Evolutionary conservation across 2,888 invertebrate genomes (phyloP).

Genomic region (Rhingia rostrata): DNA sequence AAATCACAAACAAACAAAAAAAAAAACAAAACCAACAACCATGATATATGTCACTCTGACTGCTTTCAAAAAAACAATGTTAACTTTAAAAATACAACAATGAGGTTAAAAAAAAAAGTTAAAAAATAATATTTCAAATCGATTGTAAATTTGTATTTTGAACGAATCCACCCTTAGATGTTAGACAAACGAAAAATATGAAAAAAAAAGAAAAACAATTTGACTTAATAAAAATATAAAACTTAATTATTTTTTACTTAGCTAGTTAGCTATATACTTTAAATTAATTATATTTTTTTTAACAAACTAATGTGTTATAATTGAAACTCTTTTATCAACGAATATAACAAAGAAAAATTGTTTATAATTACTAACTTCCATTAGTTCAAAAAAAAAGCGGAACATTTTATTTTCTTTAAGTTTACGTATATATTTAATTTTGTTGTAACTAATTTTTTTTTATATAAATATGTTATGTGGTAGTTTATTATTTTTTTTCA

Average conservation of each 20-base stretch:
- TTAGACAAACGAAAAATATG: conserved; percentile 55
- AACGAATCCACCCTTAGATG: conserved; percentile 75
- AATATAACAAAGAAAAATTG: conserved; percentile 50
- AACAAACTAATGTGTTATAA: conserved; percentile 44
- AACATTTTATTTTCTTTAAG: conserved; percentile 19
- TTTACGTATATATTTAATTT: conserved; percentile 36
- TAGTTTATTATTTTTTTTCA: background rate
- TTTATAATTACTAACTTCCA: conserved; percentile 43
- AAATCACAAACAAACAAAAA: conserved; percentile 57
- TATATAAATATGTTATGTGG: background rate
- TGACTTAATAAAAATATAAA: conserved; percentile 39
- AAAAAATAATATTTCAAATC: conserved; percentile 61
- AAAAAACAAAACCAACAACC: conserved; percentile 40
- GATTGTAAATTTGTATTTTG: conserved; percentile 75
- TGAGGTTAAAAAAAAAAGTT: conserved; percentile 33
- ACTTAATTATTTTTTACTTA: conserved; percentile 65
- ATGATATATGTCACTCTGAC: conserved; percentile 69
- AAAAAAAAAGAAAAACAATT: conserved; percentile 51
- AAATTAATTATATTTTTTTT: conserved; percentile 66
- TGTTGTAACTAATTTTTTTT: conserved; percentile 30
- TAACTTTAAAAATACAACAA: conserved; percentile 41
- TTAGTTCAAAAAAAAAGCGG: conserved; percentile 26
- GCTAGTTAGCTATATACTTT: conserved; percentile 72
- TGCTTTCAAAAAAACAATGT: conserved; percentile 58
- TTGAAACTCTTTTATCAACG: conserved; percentile 65